Evolutionary conservation across 2,113 vertebrate species (phyloP), one percentile per base, ranked within the genome.

Genomic region (Atherinomorus stipes): DNA sequence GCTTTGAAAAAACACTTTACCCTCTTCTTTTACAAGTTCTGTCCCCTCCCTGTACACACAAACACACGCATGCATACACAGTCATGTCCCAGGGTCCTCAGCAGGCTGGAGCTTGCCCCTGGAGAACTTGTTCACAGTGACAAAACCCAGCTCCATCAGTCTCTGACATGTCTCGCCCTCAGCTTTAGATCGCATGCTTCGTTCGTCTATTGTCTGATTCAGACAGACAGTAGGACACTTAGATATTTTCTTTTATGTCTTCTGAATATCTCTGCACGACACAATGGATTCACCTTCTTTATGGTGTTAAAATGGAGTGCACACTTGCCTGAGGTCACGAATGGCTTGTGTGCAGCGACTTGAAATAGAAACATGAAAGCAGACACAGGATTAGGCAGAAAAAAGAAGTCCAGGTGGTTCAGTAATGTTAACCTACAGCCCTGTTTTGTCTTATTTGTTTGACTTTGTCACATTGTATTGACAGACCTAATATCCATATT

Each of bases 31-130:
- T 49, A 72, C 37, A 58, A 77, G 54, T 18, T 5, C 19, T 64
- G 42, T 13, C 65, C 69, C 45, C 71, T 38, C 73, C 54, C 22
- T 22, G 44, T 50, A 65, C 61, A 72, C 69, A 71, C 34, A 77
- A 58, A 70, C 71, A 59, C 50, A 61, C 72, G 64, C 68, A 76
- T 68, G 63, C 62, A 63, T 53, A 23, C 40, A 34, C 7, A 58
- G 47, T 59, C 71, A 59, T 75, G 73, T 76, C 79, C 74, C 58
- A 38, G 69, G 76, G 78, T 81, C 65, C 80, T 77, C 57, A 69
- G 78, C 91, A 90, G 87, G 89, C 88, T 79, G 76, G 37, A 74
- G 76, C 91, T 21, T 89, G 91, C 77, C 88, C 83, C 70, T 71
- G 80, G 52, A 90, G 76, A 92, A 87, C 87, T 76, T 80, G 87